Base-by-base conservation (phyloP, 1,140 invertebrate genomes). In the Drosophila subobscura region DNA sequence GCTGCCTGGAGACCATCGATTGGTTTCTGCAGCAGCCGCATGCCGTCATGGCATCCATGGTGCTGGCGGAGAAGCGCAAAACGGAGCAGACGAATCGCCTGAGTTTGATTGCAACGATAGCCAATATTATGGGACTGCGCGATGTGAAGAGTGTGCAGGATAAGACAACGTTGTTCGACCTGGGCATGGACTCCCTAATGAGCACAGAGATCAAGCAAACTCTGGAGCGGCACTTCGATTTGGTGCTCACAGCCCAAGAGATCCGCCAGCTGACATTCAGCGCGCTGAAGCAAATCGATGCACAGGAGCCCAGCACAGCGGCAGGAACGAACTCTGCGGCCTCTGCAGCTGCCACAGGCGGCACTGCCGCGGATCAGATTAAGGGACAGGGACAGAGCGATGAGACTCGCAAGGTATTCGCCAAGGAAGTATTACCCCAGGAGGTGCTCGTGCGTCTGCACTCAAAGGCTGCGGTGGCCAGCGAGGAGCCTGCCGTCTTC, bases 101-200 rank as follows among this genome's bases (percentile, higher is more conserved):
- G 2, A 94, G 94, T 73, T 92, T 97, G 5, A 91, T 95, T 0
- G 94, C 95, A 47, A 94, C 95, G 27, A 94, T 98, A 22, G 96
- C 95, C 2, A 97, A 98, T 78, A 97, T 98, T 64, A 92, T 98
- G 42, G 97, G 97, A 77, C 80, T 92, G 80, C 97, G 98, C 83
- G 97, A 99, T 80, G 88, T 95, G 0, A 95, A 93, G 49, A 95
- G 94, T 47, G 93, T 99, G 1, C 95, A 96, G 49, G 92, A 94
- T 14, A 94, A 94, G 22, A 94, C 95, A 0, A 96, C 94, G 33
- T 92, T 99, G 5, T 96, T 96, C 6, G 98, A 99, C 89, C 93
- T 99, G 5, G 98, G 98, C 49, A 97, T 99, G 95, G 98, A 99
- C 90, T 99, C 98, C 0, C 92, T 99, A 14, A 99, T 99, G 98